Evolutionary conservation across 2,888 invertebrate species (phyloP), one percentile per base, ranked within the genome.

Genomic region (Priocnemis perturbator): DNA sequence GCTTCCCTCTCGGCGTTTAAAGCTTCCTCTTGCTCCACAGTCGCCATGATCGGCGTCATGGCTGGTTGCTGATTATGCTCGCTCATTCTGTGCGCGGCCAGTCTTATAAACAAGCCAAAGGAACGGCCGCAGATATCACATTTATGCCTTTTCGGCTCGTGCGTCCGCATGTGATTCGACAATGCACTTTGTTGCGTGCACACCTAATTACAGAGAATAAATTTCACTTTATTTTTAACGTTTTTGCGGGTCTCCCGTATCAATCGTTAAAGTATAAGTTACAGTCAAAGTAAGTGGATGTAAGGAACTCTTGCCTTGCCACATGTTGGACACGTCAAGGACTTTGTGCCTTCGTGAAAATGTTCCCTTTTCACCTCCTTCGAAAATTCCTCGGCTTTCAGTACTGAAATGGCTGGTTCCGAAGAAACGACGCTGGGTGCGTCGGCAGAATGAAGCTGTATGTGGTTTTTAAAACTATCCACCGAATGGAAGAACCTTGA

Each of bases 161-260:
- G 87, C 30, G 85, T 87, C 53, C 87, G 83, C 87, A 87, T 86
- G 47, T 87, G 87, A 75, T 87, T 87, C 17, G 86, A 86, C 45
- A 87, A 73, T 14, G 87, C 87, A 64, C 87, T 87, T 77, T 87
- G 87, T 62, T 87, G 87, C 0, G 87, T 87, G 62, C 87, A 87
- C 3, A 83, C 77, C 86, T 87, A 60, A 59, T 47, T 30, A 20
- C 2, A 65, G 3, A 52, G 9, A 21, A n/a, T n/a, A 20, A 20
- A 56, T 30, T 55, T 0, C 7, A 59, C 58, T 50, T 50, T n/a
- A 9, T 65, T 15, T 4, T 14, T 59, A 20, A 7, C 30, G 48
- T 56, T 44, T 62, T 19, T 11, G 53, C 9, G 48, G 17, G 1
- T 56, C 37, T 2, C 5, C 11, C 53, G 17, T 7, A 17, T 59